These are phyloP conservation scores for Vanessa atalanta DNA, from an alignment of 1,140 invertebrate species.

Conservation along the genomic window DNA sequence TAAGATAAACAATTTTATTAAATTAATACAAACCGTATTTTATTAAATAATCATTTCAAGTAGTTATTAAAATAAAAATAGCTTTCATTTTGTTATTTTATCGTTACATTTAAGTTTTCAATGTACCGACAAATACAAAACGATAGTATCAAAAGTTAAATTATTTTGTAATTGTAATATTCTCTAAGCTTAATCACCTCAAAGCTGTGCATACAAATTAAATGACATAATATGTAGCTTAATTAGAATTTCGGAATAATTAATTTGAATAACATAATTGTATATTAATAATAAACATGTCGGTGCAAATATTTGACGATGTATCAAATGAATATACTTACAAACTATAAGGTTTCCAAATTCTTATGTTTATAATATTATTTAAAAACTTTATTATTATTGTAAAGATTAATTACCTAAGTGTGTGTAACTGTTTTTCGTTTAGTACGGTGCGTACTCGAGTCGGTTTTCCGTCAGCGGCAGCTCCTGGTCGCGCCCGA, in stretches of 20 bases:
- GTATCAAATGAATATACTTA: not conserved
- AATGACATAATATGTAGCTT: not conserved
- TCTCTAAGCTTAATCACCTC: not conserved
- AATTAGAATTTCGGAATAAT: constrained; percentile 5
- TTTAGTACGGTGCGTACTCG: constrained; percentile 98
- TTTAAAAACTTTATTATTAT: not conserved
- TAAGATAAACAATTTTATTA: too few species aligned
- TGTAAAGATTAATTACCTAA: constrained; percentile 81
- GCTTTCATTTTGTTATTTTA: not conserved
- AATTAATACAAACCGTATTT: too few species aligned
- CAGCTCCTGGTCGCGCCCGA: constrained; percentile 82
- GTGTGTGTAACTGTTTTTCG: constrained; percentile 98
- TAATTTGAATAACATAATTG: constrained; percentile 1
- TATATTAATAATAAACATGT: not conserved
- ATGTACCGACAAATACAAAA: not conserved
- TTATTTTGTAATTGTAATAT: not conserved
- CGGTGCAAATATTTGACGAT: not conserved
- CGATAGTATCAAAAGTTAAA: not conserved
- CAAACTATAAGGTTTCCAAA: not conserved
- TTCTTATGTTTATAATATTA: not conserved
- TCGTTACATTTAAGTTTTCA: not conserved
- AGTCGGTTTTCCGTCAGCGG: constrained; percentile 96
- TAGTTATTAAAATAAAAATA: not conserved
- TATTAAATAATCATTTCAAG: too few species aligned
- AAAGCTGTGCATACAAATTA: not conserved